Evolutionary conservation across 2,113 vertebrate species (phyloP), one percentile per base, ranked within the genome.

Genomic region (Scalopus aquaticus): DNA sequence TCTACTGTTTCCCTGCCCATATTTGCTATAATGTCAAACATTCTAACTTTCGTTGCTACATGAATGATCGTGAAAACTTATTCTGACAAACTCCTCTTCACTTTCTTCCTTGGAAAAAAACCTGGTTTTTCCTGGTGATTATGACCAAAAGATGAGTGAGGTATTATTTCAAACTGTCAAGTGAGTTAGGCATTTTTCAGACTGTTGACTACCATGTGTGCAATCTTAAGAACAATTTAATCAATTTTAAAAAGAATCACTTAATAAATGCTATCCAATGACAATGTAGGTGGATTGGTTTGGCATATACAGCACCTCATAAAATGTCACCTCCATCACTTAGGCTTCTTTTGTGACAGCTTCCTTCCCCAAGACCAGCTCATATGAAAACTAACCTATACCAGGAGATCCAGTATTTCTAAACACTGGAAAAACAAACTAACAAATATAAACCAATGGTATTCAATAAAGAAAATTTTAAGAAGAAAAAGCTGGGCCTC

Each of bases 41-140:
- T 73, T 72, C 77, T n/a, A 88, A 39, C 22, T 65, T 92, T 35
- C 58, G 39, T 2, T 84, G 20, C 20, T 74, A 6, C 19, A 7
- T 51, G 69, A 51, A 4, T 69, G n/a, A 79, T 69, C 11, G 49
- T 44, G 22, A 88, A 88, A 95, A 82, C 37, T 44, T 51, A 88
- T 19, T 62, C 22, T 54, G 78, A 82, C 28, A 93, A n/a, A 83
- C 20, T 85, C 46, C 32, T 86, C 42, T 89, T 90, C 42, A 76
- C 16, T 65, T 87, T 82, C 51, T 58, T 96, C 30, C 20, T 85
- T 51, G 20, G 54, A 85, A 87, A 96, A 91, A 42, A 69, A 79
- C n/a, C 46, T 72, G 8, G 91, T 86, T 74, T 51, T 19, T 42
- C 20, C 67, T 44, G 37, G 51, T 78, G 56, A 87, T 32, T 64